Evolutionary conservation across 2,888 invertebrate species (phyloP), one percentile per base, ranked within the genome.

Genomic region (Yponomeuta sedellus): DNA sequence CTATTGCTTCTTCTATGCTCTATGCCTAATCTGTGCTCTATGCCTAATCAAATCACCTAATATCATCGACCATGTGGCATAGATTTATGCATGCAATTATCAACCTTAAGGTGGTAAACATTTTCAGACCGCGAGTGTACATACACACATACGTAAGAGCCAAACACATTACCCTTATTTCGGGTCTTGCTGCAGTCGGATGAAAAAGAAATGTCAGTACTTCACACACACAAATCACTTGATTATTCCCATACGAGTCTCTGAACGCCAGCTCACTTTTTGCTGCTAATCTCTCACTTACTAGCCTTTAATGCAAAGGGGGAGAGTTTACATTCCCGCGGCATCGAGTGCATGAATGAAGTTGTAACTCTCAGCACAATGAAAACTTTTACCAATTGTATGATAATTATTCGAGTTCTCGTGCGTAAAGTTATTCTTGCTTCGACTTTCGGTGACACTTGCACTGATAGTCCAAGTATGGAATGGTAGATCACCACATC

Each of bases 321-420:
- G 8, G 28, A 62, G 19, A 62, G 62, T n/a, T 34, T 10, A 62
- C 8, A 39, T 62, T 39, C 19, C 8, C 16, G 11, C 19, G 10
- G 16, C 8, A 4, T 4, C 2, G 20, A 59, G 22, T 59, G 59
- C 19, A 10, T 4, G 25, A 19, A 12, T 20, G 25, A 59, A 22
- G 11, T 64, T 64, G 39, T 44, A 64, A 20, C 20, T 34, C 22
- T 11, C 44, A 44, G 11, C 44, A 65, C 65, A 66, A 67, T 67
- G 58, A 58, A 66, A 68, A 64, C 68, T 68, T 68, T 68, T 68
- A 68, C 68, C 68, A 40, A 68, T 68, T 68, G 68, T 68, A 56
- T 68, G 68, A 66, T 68, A 66, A 67, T 68, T 61, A 19, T 22
- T 6, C 58, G 20, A 20, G 58, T 10, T 59, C 22, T 44, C 16